phyloP scores from a whole-genome alignment of 2,888 invertebrate genomes.

The Nemapogon koenigi region DNA sequence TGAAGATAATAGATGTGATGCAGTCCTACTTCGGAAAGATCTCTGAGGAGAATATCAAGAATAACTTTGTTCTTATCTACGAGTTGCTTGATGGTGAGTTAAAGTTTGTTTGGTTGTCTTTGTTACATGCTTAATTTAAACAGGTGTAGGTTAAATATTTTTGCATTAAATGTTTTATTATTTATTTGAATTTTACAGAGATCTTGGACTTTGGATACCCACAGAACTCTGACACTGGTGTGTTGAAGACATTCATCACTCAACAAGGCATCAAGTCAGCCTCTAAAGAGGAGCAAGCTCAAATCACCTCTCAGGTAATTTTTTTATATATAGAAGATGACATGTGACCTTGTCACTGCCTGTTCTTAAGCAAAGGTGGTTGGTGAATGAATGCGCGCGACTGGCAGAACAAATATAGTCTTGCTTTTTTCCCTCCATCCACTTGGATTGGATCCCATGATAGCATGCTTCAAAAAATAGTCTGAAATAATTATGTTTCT shows the following conservation, averaged over 20 bases:
- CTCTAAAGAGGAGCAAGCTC: slow-evolving; percentile 98
- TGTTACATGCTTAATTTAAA: not conserved
- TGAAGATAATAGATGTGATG: slow-evolving; percentile 98
- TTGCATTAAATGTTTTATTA: not conserved
- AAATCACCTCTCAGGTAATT: slow-evolving; percentile 96
- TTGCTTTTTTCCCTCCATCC: slow-evolving; percentile 14
- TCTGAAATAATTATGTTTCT: too few relatives aligned
- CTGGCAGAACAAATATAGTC: too few relatives aligned
- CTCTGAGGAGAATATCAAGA: slow-evolving; percentile 99
- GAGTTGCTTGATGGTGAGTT: slow-evolving; percentile 92
- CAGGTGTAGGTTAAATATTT: not conserved
- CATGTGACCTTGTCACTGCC: too few relatives aligned
- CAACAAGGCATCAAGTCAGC: slow-evolving; percentile 99
- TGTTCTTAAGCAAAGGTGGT: too few relatives aligned
- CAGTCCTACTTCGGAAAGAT: slow-evolving; percentile 99
- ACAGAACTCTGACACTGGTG: slow-evolving; percentile 99
- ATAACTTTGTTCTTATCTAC: slow-evolving; percentile 99
- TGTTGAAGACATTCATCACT: slow-evolving; percentile 98
- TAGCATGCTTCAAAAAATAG: too few relatives aligned
- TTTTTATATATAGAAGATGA: too few relatives aligned
- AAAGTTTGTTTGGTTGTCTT: not conserved
- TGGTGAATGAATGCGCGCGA: too few relatives aligned
- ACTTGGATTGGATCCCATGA: too few relatives aligned
- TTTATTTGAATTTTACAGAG: slow-evolving; percentile 66
- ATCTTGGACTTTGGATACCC: slow-evolving; percentile 99